phyloP scores from a whole-genome alignment of 1,140 invertebrate species.

The Atta texana region DNA sequence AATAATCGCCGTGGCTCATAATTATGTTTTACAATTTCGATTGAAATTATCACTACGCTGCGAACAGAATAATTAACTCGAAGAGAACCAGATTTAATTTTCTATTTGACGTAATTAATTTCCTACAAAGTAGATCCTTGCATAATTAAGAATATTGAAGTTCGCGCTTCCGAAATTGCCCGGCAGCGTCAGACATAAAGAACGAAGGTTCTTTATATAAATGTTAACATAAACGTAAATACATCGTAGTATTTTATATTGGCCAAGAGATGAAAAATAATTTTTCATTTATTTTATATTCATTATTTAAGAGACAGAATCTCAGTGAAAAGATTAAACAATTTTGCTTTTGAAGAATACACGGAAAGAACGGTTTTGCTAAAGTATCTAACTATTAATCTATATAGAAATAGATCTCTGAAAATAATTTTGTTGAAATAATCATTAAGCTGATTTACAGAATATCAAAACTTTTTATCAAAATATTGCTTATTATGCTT shows the following conservation, averaged over 20 bases:
- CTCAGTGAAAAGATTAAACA: not conserved
- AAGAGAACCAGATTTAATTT: conserved; percentile 70
- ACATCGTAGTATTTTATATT: not conserved
- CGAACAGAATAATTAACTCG: conserved; percentile 64
- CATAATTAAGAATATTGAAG: conserved; percentile 42
- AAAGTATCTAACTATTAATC: too few relatives aligned
- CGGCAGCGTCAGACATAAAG: not conserved
- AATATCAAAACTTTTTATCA: too few relatives aligned
- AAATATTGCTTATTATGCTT: too few relatives aligned
- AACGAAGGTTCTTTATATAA: conserved; percentile 11
- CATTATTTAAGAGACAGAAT: not conserved
- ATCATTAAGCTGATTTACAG: too few relatives aligned
- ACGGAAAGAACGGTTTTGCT: not conserved
- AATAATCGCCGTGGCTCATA: not conserved
- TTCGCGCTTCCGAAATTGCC: conserved; percentile 1
- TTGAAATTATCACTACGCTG: conserved; percentile 58
- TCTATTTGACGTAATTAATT: conserved; percentile 70
- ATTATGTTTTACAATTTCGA: conserved; percentile 58
- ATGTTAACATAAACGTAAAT: not conserved
- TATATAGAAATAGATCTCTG: too few relatives aligned
- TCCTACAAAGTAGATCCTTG: conserved; percentile 43
- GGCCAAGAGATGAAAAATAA: not conserved
- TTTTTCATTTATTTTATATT: not conserved
- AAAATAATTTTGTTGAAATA: too few relatives aligned
- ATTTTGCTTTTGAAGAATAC: not conserved